Evolutionary conservation across 1,140 invertebrate species (phyloP), one percentile per base, ranked within the genome.

Genomic region (Drosophila lini): DNA sequence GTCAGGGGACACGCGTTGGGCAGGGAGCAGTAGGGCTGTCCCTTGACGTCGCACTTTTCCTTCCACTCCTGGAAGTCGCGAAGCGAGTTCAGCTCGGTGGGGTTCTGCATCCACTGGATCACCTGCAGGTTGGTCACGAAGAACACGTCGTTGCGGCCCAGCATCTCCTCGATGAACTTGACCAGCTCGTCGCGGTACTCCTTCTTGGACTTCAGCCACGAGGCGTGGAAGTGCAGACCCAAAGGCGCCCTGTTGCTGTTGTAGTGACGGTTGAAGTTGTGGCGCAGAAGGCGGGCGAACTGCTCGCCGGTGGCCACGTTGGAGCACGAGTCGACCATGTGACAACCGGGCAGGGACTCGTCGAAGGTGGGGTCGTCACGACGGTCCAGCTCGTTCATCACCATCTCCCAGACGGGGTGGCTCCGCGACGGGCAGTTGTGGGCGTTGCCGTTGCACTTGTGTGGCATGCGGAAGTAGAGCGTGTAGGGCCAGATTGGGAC

Each of bases 61-160:
- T 98, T 98, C 97, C 97, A 98, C 91, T 98, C 97, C 88, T 96
- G 95, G 95, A 98, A 98, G 86, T 98, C 97, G 81, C 97, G 94
- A 41, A 98, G 94, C 15, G 95, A 95, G 11, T 96, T 95, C 48
- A 98, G 83, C 92, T 98, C 97, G 5, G 97, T 98, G 41, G 98
- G 98, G 74, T 97, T 97, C 93, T 98, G 97, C 97, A 99, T 98
- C 98, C 98, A 99, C 93, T 98, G 97, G 84, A 99, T 97, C 9
- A 98, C 97, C 94, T 98, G 97, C 71, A 97, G 94, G 93, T 97
- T 97, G 50, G 97, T 98, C 34, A 98, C 97, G 91, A 99, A 98
- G 93, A 98, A 98, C 13, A 98, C 97, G 91, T 99, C 97, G 84
- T 97, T 97, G 81, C 96, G 95, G 62, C 95, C 94, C 52, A 97